Conservation (phyloP, 2,888 invertebrate species). For the Diachrysia chrysitis region DNA sequence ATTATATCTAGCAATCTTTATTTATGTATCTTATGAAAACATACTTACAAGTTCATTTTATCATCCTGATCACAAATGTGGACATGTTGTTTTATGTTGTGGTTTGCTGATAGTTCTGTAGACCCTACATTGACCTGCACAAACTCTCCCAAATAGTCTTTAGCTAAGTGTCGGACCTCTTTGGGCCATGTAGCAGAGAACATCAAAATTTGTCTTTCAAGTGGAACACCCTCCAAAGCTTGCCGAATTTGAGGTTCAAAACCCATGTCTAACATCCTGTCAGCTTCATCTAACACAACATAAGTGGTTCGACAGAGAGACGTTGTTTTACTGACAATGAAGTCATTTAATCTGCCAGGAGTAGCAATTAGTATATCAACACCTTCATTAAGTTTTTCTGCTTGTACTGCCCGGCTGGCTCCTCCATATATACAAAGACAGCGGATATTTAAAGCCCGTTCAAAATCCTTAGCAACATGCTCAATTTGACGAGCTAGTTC, state of each 20-base stretch:
- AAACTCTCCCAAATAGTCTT: conserved; percentile 96
- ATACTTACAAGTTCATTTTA: conserved; percentile 88
- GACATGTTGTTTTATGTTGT: conserved; percentile 95
- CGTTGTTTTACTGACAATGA: conserved; percentile 92
- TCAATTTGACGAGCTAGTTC: conserved; percentile 94
- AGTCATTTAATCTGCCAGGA: conserved; percentile 95
- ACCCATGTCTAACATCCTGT: conserved; percentile 99
- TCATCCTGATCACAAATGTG: conserved; percentile 95
- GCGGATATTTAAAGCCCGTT: conserved; percentile 91
- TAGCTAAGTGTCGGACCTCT: conserved; percentile 96
- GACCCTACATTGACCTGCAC: conserved; percentile 98
- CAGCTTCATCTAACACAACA: conserved; percentile 96
- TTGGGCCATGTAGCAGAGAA: conserved; percentile 99
- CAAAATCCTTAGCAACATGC: conserved; percentile 93
- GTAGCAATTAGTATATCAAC: conserved; percentile 96
- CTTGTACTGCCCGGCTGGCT: conserved; percentile 92
- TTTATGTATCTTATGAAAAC: neutral
- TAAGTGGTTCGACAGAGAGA: conserved; percentile 93
- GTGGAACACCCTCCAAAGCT: conserved; percentile 96
- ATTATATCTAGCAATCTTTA: neutral
- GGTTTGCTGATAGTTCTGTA: conserved; percentile 95
- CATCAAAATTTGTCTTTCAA: conserved; percentile 98
- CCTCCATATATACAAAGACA: conserved; percentile 97
- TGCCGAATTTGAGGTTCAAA: conserved; percentile 98
- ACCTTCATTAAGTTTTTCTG: conserved; percentile 91